phyloP scores from a whole-genome alignment of 2,797 vertebrate genomes.

The Falco novaeseelandiae region DNA sequence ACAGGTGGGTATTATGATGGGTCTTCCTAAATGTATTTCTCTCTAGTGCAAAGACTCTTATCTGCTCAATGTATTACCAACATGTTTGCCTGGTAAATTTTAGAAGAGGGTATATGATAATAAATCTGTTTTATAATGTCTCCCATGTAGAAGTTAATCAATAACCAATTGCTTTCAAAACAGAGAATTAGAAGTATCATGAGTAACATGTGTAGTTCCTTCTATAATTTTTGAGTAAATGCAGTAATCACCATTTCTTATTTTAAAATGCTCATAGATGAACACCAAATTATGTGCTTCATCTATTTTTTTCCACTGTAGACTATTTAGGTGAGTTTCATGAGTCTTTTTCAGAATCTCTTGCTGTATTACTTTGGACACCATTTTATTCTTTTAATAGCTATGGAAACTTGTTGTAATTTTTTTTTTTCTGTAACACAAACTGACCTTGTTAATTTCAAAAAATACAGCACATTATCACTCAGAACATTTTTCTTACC shows the following conservation, averaged over 20 bases:
- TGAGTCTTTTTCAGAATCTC: not conserved
- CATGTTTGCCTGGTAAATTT: not conserved
- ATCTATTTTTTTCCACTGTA: not conserved
- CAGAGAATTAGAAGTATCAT: not conserved
- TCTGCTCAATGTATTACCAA: not conserved
- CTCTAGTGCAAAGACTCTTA: not conserved
- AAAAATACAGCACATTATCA: not conserved
- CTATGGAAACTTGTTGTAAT: accelerated
- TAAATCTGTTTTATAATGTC: not conserved
- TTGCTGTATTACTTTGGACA: not conserved
- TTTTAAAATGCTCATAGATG: not conserved
- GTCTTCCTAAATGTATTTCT: not conserved
- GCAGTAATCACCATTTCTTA: not conserved
- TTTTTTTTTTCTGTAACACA: not conserved
- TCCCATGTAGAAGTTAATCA: not conserved
- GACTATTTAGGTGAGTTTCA: not conserved
- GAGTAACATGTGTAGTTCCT: not conserved
- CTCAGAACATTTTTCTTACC: not conserved
- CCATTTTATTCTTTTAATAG: not conserved
- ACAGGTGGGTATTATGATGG: not conserved
- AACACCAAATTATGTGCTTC: not conserved
- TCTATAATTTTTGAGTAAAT: not conserved
- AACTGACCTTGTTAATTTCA: not conserved
- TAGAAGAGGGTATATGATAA: not conserved
- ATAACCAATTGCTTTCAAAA: not conserved